Base-by-base conservation (phyloP, 2,888 invertebrate species). In the Drosophila mayaguana region DNA sequence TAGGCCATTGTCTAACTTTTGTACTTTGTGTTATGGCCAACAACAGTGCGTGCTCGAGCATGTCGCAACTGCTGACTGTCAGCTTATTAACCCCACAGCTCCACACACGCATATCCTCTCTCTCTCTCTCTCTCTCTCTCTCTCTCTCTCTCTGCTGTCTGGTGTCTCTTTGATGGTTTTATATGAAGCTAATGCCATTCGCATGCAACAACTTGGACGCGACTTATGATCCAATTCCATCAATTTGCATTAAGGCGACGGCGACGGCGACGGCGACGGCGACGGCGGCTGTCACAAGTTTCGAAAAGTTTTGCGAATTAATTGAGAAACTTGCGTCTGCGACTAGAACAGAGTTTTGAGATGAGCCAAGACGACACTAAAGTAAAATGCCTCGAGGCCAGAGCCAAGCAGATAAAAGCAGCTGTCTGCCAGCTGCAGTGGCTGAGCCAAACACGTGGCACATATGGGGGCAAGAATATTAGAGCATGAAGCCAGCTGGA, bases 401-500 rank as follows among this genome's bases (percentile, higher is more conserved):
- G 22, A 53, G 38, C 51, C 54, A 78, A 83, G 69, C 81, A 81
- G 83, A 87, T 87, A 84, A 82, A 72, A 40, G 60, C 61, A 45
- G 53, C 71, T 60, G 51, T 38, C 55, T 60, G 73, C 36, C 65
- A 70, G 22, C 51, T 60, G 40, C 43, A 63, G 22, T 40, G 48
- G 40, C 14, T 48, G 34, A 38, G 50, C 32, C 34, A 51, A 77
- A 63, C 63, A 59, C 74, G 7, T 67, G 42, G 22, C 36, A 38
- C 71, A 67, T 70, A 71, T 68, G 68, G 65, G 65, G 85, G 78
- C 62, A 74, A 51, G 69, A 69, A 84, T 88, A 84, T 75, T 65
- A 84, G 84, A 84, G 84, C 84, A 86, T 84, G 84, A 84, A 84
- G 67, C 53, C 61, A 69, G 71, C 45, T 81, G 57, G 62, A 83